Evolutionary conservation across 2,888 invertebrate species (phyloP), one percentile per base, ranked within the genome.

Genomic region (Argynnis bischoffii): DNA sequence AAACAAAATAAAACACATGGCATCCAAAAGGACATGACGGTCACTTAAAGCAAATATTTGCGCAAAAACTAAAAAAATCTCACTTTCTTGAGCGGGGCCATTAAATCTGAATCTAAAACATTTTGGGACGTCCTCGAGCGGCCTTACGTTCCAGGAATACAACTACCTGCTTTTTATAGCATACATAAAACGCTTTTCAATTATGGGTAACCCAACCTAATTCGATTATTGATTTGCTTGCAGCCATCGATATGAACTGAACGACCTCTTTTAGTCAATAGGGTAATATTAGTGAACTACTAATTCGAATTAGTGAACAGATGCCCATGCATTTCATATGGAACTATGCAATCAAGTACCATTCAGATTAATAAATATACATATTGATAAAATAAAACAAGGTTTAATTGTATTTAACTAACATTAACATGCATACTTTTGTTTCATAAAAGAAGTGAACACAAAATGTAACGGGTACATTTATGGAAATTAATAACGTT

Each of bases 121-220:
- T 72, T 74, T 77, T 73, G 74, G 76, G 76, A 72, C 76, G 76
- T 76, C 78, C 80, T 86, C 83, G 78, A 86, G 85, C 82, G 82
- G 81, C 79, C 78, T 83, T 76, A 77, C 81, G 77, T 89, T 87
- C 88, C 83, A 82, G 81, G 90, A 90, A 90, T 84, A 81, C 83
- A 84, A 84, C 91, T 92, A 91, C 92, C 92, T 92, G 92, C 86
- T 88, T 86, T 89, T 89, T 87, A 85, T 85, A 84, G 80, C 75
- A 56, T 73, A 85, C 84, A 88, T 87, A 85, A 84, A 69, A 68
- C 63, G 82, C 81, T 78, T 79, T 80, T 78, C 84, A 86, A 86
- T 85, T 85, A 86, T 85, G 60, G 74, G 79, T 78, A 81, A 82
- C 79, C 81, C 88, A 80, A 84, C 86, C 82, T 77, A 80, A 79